A percentile compares a stretch with the other conserved stretches of the same genome.
Conservation (phyloP, 2,113 vertebrate species). For the Ptychochromis oligacanthus region DNA sequence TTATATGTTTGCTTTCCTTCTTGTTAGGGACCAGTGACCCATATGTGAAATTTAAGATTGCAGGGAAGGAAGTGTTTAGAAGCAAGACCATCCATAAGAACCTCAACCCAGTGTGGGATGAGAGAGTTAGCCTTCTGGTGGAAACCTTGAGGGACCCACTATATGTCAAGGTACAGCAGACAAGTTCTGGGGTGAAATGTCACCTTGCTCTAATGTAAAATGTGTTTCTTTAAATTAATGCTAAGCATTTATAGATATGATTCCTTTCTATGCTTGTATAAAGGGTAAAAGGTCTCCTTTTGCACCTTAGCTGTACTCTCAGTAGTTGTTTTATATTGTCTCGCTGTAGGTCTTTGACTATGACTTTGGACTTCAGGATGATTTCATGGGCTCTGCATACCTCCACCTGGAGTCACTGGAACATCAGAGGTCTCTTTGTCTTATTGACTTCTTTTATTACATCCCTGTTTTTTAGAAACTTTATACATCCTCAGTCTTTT, state of each 20-base stretch:
- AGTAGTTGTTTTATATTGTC: slow-evolving; percentile 5
- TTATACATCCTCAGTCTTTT: background rate
- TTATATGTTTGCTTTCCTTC: background rate
- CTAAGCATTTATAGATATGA: background rate
- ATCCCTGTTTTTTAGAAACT: background rate
- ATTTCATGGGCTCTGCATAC: slow-evolving; percentile 97
- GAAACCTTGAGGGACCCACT: slow-evolving; percentile 88
- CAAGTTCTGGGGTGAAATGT: background rate
- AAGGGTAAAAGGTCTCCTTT: background rate
- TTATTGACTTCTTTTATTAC: background rate
- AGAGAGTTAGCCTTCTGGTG: slow-evolving; percentile 85
- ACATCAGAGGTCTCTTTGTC: slow-evolving; percentile 84
- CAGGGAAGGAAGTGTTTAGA: slow-evolving; percentile 95
- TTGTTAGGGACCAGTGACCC: slow-evolving; percentile 93
- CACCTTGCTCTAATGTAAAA: background rate
- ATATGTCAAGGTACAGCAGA: slow-evolving; percentile 89
- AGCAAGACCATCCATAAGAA: slow-evolving; percentile 97
- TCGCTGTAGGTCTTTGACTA: slow-evolving; percentile 94
- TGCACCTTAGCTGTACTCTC: background rate
- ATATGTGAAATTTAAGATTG: slow-evolving; percentile 98
- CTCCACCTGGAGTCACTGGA: slow-evolving; percentile 91
- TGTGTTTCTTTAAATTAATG: background rate
- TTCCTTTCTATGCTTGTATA: background rate
- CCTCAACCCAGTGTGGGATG: slow-evolving; percentile 97
- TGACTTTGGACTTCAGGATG: slow-evolving; percentile 98